These are phyloP conservation scores for Hippocampus guttulatus DNA, from an alignment of 2,113 vertebrate genomes.

Conservation along the genomic window DNA sequence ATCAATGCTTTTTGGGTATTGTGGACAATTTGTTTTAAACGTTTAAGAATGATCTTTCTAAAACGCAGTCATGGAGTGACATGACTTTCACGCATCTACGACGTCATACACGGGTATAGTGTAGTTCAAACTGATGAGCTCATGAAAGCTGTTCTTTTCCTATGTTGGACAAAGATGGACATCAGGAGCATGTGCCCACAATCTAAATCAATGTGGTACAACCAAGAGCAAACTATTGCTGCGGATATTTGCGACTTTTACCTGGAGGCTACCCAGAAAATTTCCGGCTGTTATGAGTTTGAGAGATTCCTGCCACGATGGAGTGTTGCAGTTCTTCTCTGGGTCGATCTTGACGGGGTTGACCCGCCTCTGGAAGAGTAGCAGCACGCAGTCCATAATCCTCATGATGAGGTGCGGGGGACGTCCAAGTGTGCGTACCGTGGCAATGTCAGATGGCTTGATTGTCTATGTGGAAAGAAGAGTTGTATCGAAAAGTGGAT, in stretches of 20 bases:
- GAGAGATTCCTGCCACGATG: slow-evolving; percentile 94
- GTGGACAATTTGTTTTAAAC: too few species aligned
- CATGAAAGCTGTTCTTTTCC: not conserved
- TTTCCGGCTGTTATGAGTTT: slow-evolving; percentile 96
- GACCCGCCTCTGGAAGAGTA: slow-evolving; percentile 87
- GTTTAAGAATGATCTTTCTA: too few species aligned
- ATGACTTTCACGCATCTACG: not conserved
- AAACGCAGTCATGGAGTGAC: not conserved
- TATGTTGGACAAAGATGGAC: not conserved
- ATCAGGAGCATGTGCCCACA: not conserved
- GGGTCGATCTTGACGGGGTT: slow-evolving; percentile 80
- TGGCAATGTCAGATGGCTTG: slow-evolving; percentile 91
- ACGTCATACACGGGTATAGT: not conserved
- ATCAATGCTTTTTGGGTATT: too few species aligned
- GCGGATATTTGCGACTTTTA: slow-evolving; percentile 31
- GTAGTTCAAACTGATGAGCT: not conserved
- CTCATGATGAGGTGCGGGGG: slow-evolving; percentile 97
- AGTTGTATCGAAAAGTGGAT: not conserved
- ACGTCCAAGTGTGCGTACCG: slow-evolving; percentile 86
- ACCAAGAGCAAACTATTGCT: not conserved
- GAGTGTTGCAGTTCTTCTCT: slow-evolving; percentile 78
- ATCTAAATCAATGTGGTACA: not conserved
- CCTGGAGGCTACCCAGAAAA: slow-evolving; percentile 91
- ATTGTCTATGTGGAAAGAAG: slow-evolving; percentile 77
- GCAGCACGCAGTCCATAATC: slow-evolving; percentile 95